Base-by-base conservation (phyloP, 2,888 invertebrate species). In the Ptycholaimellus sp. region DNA sequence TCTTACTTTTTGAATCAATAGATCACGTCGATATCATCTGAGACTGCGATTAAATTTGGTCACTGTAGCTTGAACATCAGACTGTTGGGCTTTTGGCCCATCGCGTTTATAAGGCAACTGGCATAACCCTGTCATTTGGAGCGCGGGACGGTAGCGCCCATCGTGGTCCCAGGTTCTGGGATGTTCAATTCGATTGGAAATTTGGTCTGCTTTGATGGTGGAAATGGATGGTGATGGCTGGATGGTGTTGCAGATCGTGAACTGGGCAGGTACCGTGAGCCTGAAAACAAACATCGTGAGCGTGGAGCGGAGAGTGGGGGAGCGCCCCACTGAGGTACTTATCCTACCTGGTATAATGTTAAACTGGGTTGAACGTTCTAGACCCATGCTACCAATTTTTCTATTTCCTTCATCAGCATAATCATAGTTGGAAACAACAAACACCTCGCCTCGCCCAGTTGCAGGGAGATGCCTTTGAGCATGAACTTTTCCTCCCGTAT, bases 71-170 rank as follows among this genome's bases (percentile, higher is more conserved):
- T n/a, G n/a, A n/a, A n/a, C n/a, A n/a, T n/a, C n/a, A n/a, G n/a
- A n/a, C n/a, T n/a, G n/a, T n/a, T n/a, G n/a, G n/a, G n/a, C n/a
- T n/a, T n/a, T n/a, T n/a, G n/a, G n/a, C n/a, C 33, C n/a, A n/a
- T n/a, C n/a, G n/a, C n/a, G n/a, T n/a, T n/a, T n/a, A n/a, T n/a
- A n/a, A 52, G 53, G 41, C 54, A 54, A 54, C 40, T 54, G 5
- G 52, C 54, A 7, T 49, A 54, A 11, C 44, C 54, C 3, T 40
- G 54, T 5, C 93, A 96, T 65, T 80, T 83, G 72, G 76, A 93
- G 40, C 93, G 93, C 45, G 93, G 87, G 64, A 66, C 78, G 42
- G 81, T 93, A 46, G 85, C 90, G 46, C 73, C 93, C 56, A 87
- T 85, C 59, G 73, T 93, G 3, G 11, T 40, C 53, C 14, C 50